These are phyloP conservation scores for Notodromas monacha DNA, from an alignment of 2,888 invertebrate species.

Conservation along the genomic window DNA sequence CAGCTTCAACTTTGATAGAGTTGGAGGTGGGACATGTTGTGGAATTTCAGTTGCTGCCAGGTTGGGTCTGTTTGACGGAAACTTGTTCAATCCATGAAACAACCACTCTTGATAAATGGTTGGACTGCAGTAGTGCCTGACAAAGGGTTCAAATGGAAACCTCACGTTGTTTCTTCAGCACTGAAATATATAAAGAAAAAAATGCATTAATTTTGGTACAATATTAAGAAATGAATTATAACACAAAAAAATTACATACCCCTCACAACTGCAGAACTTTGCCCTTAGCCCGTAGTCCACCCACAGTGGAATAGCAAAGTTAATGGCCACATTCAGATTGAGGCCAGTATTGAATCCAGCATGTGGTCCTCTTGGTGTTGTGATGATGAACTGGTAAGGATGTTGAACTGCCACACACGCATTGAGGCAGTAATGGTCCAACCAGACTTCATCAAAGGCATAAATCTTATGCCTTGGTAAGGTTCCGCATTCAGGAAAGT, in stretches of 20 bases:
- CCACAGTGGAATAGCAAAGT: constrained; percentile 4
- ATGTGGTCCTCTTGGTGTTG: constrained; percentile 4
- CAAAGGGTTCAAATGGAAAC: constrained; percentile 2
- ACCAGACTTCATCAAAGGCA: constrained; percentile 4
- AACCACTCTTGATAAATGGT: constrained; percentile 1
- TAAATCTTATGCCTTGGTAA: constrained; percentile 4
- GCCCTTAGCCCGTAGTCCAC: constrained; percentile 1
- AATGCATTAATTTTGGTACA: background rate
- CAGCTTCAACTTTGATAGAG: background rate
- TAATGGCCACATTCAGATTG: constrained; percentile 4
- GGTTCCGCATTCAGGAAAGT: constrained; percentile 2
- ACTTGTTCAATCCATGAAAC: background rate
- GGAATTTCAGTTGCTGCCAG: constrained; percentile 2
- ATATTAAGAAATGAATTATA: background rate
- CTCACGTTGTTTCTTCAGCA: background rate
- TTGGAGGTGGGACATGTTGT: constrained; percentile 2
- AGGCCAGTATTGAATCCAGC: constrained; percentile 4
- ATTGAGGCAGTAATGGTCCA: constrained; percentile 2
- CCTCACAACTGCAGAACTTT: constrained; percentile 4
- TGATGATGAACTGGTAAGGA: background rate
- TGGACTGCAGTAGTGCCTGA: constrained; percentile 4
- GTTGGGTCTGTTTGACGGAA: background rate
- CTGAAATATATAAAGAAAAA: constrained; percentile 1
- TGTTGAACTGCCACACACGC: constrained; percentile 4
- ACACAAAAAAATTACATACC: constrained; percentile 1